Conservation (phyloP, 2,113 vertebrate genomes). For the Dipodomys ordii region DNA sequence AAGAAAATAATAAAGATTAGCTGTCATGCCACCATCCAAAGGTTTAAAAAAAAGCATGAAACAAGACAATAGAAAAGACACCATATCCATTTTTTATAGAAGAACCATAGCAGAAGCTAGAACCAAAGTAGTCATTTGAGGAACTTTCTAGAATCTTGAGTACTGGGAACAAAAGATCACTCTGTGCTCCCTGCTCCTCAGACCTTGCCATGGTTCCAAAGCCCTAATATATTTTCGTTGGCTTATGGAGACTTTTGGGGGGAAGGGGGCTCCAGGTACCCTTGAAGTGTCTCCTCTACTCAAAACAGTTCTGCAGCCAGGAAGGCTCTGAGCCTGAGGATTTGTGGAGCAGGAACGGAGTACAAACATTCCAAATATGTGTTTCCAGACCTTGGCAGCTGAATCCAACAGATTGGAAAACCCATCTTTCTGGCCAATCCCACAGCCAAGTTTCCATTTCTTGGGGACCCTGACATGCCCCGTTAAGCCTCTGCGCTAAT, state of each 20-base stretch:
- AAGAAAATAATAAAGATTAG: constrained; percentile 25
- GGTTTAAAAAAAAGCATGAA: neutral
- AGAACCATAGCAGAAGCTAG: neutral
- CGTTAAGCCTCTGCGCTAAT: constrained; percentile 54
- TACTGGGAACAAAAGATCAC: neutral
- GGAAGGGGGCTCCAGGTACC: neutral
- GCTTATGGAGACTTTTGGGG: fast-evolving
- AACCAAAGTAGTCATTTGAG: neutral
- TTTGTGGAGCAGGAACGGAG: constrained; percentile 51
- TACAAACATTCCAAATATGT: constrained; percentile 55
- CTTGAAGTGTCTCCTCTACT: neutral
- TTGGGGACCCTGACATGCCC: constrained; percentile 65
- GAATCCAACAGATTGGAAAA: constrained; percentile 72
- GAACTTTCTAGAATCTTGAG: constrained; percentile 29
- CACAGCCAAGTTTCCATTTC: constrained; percentile 73
- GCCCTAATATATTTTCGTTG: neutral
- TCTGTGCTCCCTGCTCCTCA: neutral
- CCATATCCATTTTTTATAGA: neutral
- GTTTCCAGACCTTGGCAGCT: constrained; percentile 75
- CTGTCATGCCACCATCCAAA: neutral
- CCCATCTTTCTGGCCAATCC: constrained; percentile 51
- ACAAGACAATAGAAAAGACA: neutral
- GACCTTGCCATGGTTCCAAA: neutral
- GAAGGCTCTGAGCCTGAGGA: constrained; percentile 32
- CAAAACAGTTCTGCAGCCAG: constrained; percentile 7